phyloP scores from a whole-genome alignment of 2,113 vertebrate genomes.

The Meles meles region DNA sequence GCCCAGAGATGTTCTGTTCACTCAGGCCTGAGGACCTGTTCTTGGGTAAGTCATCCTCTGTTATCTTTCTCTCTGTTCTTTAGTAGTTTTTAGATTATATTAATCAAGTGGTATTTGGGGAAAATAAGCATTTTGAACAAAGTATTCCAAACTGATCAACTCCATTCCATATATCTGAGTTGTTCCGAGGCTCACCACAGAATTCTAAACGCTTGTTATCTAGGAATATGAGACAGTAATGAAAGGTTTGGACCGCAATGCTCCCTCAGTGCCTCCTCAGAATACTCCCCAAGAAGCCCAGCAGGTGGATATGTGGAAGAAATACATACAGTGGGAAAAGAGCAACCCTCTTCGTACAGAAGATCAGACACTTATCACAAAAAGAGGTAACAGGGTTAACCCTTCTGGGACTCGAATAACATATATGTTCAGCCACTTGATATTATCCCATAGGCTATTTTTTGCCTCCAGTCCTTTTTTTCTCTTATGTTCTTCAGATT shows the following conservation, averaged over 20 bases:
- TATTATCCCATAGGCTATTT: not conserved
- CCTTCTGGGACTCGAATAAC: not conserved
- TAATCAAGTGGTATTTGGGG: conserved; percentile 35
- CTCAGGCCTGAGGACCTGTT: not conserved
- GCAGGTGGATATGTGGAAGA: conserved; percentile 99
- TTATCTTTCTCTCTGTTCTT: conserved; percentile 3
- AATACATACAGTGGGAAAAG: conserved; percentile 99
- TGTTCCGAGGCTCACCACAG: not conserved
- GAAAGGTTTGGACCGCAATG: conserved; percentile 98
- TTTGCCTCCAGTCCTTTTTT: not conserved
- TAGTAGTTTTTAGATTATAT: conserved; percentile 42
- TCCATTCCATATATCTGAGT: not conserved
- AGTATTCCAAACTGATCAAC: not conserved
- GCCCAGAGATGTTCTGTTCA: not conserved
- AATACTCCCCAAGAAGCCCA: conserved; percentile 98
- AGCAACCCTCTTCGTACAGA: conserved; percentile 98
- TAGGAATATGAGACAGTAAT: conserved; percentile 99
- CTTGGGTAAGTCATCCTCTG: not conserved
- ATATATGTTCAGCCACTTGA: not conserved
- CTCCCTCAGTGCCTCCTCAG: conserved; percentile 97
- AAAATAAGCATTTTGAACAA: conserved; percentile 15
- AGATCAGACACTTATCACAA: conserved; percentile 98
- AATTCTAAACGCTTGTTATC: conserved; percentile 35
- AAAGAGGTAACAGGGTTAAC: conserved; percentile 88
- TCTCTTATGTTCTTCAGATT: not conserved